Base-by-base conservation (phyloP, 2,113 vertebrate species). In the Nipponia nippon region DNA sequence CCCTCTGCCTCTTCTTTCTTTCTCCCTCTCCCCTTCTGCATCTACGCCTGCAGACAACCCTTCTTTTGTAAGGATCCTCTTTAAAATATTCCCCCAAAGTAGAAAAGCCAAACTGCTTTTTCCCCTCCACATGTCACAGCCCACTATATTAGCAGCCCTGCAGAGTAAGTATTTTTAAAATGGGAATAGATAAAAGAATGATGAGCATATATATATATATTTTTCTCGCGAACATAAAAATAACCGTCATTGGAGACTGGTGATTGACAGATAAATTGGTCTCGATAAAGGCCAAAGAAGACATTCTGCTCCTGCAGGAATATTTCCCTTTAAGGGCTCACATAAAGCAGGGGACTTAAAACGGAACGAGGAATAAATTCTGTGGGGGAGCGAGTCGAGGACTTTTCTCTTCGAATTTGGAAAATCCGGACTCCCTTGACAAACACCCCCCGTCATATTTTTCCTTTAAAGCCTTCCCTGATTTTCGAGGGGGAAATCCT, bases 231-330 rank as follows among this genome's bases (percentile, higher is more conserved):
- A 69, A 92, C 96, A 32, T 69, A 78, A 92, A 96, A 94, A 78
- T 71, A 47, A 61, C 95, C 95, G 78, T 95, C 93, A 95, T 47
- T 80, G 91, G 97, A 97, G 96, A 80, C 89, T 61, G 95, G 95
- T 97, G 98, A 97, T 93, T 98, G 98, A 98, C 97, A 98, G 97
- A 95, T 96, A 95, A 98, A 97, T 59, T 53, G 84, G 70, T 86
- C 95, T 97, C 92, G 88, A 97, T 96, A 96, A 97, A 98, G 97
- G 98, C 97, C 98, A 92, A 90, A 95, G 87, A 97, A 93, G 93
- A 97, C n/a, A 15, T 58, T 87, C 61, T 59, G 62, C 90, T 80
- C 93, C 96, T 95, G 42, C 66, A 81, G 97, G 94, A 88, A 91
- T 78, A 95, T 94, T 91, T 81, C 87, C 75, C 81, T 86, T 90